Base-by-base conservation (phyloP, 2,888 invertebrate species). In the Rhimphoctona megacephalus region DNA sequence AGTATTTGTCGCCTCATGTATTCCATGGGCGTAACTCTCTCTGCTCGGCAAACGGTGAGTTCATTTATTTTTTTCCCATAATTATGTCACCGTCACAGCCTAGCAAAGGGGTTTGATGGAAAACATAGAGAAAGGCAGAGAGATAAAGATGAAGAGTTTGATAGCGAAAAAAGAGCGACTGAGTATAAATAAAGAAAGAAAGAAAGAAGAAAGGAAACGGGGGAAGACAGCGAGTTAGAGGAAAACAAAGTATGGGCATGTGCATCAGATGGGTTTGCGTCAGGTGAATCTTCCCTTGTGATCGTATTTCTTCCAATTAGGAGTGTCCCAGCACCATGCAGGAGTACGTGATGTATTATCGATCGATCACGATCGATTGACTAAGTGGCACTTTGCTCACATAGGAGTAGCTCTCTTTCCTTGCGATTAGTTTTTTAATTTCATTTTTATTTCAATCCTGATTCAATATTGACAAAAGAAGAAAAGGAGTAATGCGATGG, bases 1-100 rank as follows among this genome's bases (percentile, higher is more conserved):
- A 93, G 84, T 93, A 92, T 87, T 92, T 95, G 79, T 95, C 95
- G 49, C 95, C 95, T 54, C 93, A 95, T 89, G 92, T 94, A 74
- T 94, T 95, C 82, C 94, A 95, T 80, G 95, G 95, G 17, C 93
- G 95, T 72, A 95, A 95, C 89, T 95, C 95, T 2, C 91, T 95
- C 54, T 94, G 95, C 85, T 95, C 95, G 19, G 94, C 94, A 19
- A 95, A 94, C 88, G 95, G 95, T 95, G 90, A 93, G 93, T 86
- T 79, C 67, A 54, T 76, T 85, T 39, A 3, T 25, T 25, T 17
- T 49, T 67, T 79, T 80, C 52, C 49, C 30, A 70, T 81, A 74
- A 84, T 87, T 78, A 36, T 61, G 25, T 74, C 78, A 81, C 73
- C 22, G 54, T 82, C 19, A 43, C 36, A 57, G 54, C 6, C 19